Percentiles rank a stretch among this genome's conserved stretches.
Evolutionary conservation across 2,113 vertebrate genomes (phyloP).

Genomic region (Anarrhichthys ocellatus): DNA sequence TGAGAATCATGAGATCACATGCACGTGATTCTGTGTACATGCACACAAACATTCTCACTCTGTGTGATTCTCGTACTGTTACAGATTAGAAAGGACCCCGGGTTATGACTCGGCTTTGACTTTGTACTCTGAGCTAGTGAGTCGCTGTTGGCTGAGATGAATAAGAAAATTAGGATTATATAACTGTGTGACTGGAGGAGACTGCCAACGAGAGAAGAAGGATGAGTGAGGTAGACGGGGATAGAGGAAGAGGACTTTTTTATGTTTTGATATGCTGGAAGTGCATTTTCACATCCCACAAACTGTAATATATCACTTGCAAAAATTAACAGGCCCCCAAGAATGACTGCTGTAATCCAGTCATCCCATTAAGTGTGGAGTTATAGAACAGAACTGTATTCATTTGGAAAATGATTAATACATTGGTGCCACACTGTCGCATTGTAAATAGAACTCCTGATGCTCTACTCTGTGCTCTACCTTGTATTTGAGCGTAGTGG

Average conservation of each 20-base stretch:
- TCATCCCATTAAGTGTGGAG: constrained; percentile 15
- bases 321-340: background rate
- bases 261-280: background rate
- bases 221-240: constrained; percentile 1
- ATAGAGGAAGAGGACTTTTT: background rate
- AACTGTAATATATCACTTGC: constrained; percentile 8
- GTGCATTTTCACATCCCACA: constrained; percentile 9
- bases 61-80: constrained; percentile 16
- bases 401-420: constrained; percentile 1
- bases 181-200: constrained; percentile 52
- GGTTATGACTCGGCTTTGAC: constrained; percentile 64
- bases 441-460: background rate
- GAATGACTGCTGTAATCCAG: constrained; percentile 36
- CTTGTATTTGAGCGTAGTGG: background rate
- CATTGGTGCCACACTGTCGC: background rate
- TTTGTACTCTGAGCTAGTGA: constrained; percentile 61
- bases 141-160: constrained; percentile 53
- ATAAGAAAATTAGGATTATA: constrained; percentile 61
- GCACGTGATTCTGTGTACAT: constrained; percentile 10
- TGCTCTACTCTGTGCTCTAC: constrained; percentile 9
- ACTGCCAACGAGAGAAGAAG: constrained; percentile 21
- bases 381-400: constrained; percentile 12
- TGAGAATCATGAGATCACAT: constrained; percentile 2
- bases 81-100: constrained; percentile 34
- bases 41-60: constrained; percentile 4